Percentiles rank a stretch among this genome's conserved stretches.
Evolutionary conservation across 2,888 invertebrate species (phyloP).

Genomic region (Synergus laeviventris): DNA sequence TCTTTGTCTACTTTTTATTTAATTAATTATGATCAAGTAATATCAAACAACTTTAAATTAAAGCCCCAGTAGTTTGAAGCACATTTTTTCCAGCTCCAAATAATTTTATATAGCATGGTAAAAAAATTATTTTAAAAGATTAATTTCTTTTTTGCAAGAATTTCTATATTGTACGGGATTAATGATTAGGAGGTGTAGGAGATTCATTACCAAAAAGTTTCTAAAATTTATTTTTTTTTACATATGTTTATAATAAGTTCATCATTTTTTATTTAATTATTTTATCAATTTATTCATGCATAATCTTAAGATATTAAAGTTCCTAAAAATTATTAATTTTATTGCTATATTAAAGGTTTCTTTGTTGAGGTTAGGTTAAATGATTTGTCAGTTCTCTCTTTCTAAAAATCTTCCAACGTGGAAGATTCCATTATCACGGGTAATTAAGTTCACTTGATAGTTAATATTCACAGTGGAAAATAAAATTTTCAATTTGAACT

Average conservation of each 20-base stretch:
- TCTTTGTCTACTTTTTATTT: background rate
- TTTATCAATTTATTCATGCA: background rate
- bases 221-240: background rate
- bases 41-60: background rate
- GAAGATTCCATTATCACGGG: constrained; percentile 7
- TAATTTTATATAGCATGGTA: background rate
- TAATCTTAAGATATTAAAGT: background rate
- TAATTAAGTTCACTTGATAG: background rate
- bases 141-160: background rate
- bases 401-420: background rate
- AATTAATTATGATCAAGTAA: background rate
- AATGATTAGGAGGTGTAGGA: background rate
- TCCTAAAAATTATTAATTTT: background rate
- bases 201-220: background rate
- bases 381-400: background rate
- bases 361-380: background rate
- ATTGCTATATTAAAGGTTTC: background rate
- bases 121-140: background rate
- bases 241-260: background rate
- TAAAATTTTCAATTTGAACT: no score
- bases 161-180: background rate
- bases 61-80: background rate
- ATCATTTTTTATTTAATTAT: background rate
- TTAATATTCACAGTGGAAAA: no score
- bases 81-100: background rate